Conservation (phyloP, 2,113 vertebrate species). For the Psittacus erithacus region DNA sequence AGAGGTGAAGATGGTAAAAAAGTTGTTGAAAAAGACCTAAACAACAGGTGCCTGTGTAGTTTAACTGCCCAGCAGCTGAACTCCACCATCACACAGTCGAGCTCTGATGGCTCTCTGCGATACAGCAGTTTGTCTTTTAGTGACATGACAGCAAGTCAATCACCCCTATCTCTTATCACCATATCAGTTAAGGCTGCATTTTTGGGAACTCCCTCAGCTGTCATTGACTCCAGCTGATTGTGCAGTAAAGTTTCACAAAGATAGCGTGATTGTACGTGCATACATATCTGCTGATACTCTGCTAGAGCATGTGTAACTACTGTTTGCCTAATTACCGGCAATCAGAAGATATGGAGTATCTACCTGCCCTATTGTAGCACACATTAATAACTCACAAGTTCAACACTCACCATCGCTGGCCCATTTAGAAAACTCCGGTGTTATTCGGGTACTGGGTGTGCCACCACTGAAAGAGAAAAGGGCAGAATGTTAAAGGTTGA, state of each 20-base stretch:
- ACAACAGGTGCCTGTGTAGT: not conserved
- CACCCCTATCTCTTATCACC: not conserved
- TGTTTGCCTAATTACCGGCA: not conserved
- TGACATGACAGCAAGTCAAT: not conserved
- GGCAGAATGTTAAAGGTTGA: not conserved
- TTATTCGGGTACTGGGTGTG: slow-evolving; percentile 96
- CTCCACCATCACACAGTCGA: not conserved
- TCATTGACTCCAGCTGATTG: not conserved
- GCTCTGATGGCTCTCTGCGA: not conserved
- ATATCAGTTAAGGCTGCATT: not conserved
- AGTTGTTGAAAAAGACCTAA: not conserved
- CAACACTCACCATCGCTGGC: slow-evolving; percentile 90
- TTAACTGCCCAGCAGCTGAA: not conserved
- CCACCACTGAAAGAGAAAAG: slow-evolving; percentile 83
- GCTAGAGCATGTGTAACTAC: not conserved
- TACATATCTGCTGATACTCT: not conserved
- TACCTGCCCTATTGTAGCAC: not conserved
- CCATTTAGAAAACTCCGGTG: slow-evolving; percentile 98
- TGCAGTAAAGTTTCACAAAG: not conserved
- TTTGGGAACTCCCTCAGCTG: not conserved
- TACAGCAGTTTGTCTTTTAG: not conserved
- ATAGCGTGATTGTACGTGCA: not conserved
- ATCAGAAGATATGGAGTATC: not conserved
- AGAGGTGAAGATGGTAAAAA: not conserved
- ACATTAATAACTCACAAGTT: not conserved